Base-by-base conservation (phyloP, 2,888 invertebrate genomes). In the Nephrocerus scutellatus region DNA sequence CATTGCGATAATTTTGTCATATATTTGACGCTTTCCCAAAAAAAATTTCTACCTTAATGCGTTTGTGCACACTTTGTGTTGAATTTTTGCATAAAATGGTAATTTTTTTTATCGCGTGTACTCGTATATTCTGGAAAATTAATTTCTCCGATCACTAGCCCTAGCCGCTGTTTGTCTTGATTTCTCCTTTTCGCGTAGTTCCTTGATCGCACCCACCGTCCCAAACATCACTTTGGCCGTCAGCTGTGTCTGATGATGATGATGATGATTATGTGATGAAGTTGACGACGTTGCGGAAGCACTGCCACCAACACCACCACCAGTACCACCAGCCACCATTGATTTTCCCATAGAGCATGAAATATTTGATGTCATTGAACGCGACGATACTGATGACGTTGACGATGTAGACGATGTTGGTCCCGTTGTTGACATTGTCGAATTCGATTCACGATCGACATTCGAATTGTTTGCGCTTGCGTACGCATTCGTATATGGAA, bases 211-310 rank as follows among this genome's bases (percentile, higher is more conserved):
- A 48, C 80, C 75, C 60, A 82, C 80, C 53, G 79, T 79, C 45
- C 81, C 80, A 63, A 82, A 81, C 63, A 82, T 74, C 47, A 82
- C 80, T 71, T 82, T 82, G 62, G 82, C 80, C 52, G 80, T 80
- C 62, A 82, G 76, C 70, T 82, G 63, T 32, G 65, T 57, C 43
- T 61, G 62, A n/a, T n/a, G n/a, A 34, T 37, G 46, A 36, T 47
- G 41, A 24, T 43, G 36, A 43, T 43, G 42, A 35, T 44, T 39
- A 22, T 43, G 41, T 40, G 41, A 38, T 40, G 55, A 51, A 21
- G 56, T 45, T n/a, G 48, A 44, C 25, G 43, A 40, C 3, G 48
- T 43, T 23, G 41, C 42, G 39, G 47, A 42, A 7, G 25, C 35
- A 9, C 7, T 19, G 18, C 29, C 33, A 12, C 26, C 16, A 25